Base-by-base conservation (phyloP, 2,113 vertebrate species). In the Scomber colias region DNA sequence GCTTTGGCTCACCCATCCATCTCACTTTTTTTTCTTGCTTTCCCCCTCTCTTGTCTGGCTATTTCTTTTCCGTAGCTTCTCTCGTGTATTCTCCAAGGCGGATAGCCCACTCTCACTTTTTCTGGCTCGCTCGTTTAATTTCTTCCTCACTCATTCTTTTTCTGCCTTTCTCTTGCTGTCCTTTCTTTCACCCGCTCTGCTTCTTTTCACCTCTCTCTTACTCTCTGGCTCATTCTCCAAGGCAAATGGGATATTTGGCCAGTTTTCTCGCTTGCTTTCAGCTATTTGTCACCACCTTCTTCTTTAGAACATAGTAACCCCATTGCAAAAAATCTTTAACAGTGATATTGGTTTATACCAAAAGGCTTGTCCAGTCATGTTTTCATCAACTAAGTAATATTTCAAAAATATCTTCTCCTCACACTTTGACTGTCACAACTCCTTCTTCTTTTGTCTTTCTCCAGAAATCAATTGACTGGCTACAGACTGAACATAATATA, bases 1-100 rank as follows among this genome's bases (percentile, higher is more conserved):
- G 87, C 79, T 87, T 87, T 87, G 77, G 44, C 76, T 83, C 82
- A 16, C 45, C 69, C 73, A 63, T 83, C 79, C 71, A 19, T 70
- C 79, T 75, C 77, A 21, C 44, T 70, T 54, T 27, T 74, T 49
- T 5, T 65, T 21, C 3, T 27, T 13, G 51, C n/a, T 62, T 50
- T 17, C 48, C 19, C 16, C 55, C 70, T 63, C 31, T 79, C 45
- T 73, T 80, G 70, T 54, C 51, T 10, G 17, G 50, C 56, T 70
- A 2, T 31, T 75, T 63, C 56, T 76, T 74, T 56, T 83, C 69
- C 77, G 49, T 8, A 24, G 51, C 15, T 53, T 72, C 57, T 76
- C 75, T 60, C 27, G 9, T 78, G 79, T 79, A 56, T 82, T 85
- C 79, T 88, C 79, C 9, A 16, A 87, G 54, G 91, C 74, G 64